Evolutionary conservation across 2,113 vertebrate species (phyloP).

Genomic region (Gavia stellata): DNA sequence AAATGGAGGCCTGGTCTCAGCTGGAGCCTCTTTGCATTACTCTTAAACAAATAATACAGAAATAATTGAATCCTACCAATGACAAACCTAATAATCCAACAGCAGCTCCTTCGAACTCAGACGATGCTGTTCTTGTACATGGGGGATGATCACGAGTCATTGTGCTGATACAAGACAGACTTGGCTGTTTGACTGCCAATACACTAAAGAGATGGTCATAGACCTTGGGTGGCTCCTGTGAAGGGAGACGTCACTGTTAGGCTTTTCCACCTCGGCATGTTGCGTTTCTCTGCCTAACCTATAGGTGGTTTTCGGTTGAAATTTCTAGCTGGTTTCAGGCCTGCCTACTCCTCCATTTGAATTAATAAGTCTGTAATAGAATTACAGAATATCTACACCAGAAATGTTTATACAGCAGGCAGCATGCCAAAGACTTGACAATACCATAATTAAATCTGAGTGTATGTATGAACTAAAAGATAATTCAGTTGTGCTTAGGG

Average conservation of each 20-base stretch:
- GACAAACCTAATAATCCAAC: conserved; percentile 38
- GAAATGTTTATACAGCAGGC: conserved; percentile 21
- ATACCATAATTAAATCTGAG: conserved; percentile 18
- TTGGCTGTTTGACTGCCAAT: not conserved
- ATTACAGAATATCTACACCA: not conserved
- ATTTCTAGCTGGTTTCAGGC: not conserved
- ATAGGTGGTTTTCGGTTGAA: not conserved
- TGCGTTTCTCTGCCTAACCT: not conserved
- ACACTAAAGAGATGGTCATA: not conserved
- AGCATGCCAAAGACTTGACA: conserved; percentile 30
- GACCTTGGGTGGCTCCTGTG: not conserved
- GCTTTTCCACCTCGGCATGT: not conserved
- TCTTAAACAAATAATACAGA: not conserved
- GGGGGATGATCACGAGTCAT: not conserved
- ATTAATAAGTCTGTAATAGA: not conserved
- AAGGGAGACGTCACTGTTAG: not conserved
- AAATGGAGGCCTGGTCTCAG: not conserved
- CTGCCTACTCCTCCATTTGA: conserved; percentile 10
- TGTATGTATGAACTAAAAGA: not conserved
- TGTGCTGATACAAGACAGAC: not conserved
- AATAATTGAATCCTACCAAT: conserved; percentile 37
- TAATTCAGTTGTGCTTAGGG: conserved; percentile 6
- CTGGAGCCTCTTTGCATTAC: not conserved
- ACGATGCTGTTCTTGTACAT: not conserved
- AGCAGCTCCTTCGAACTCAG: not conserved